These are phyloP conservation scores for Phaethornis superciliosus DNA, from an alignment of 2,113 vertebrate species.

Conservation along the genomic window DNA sequence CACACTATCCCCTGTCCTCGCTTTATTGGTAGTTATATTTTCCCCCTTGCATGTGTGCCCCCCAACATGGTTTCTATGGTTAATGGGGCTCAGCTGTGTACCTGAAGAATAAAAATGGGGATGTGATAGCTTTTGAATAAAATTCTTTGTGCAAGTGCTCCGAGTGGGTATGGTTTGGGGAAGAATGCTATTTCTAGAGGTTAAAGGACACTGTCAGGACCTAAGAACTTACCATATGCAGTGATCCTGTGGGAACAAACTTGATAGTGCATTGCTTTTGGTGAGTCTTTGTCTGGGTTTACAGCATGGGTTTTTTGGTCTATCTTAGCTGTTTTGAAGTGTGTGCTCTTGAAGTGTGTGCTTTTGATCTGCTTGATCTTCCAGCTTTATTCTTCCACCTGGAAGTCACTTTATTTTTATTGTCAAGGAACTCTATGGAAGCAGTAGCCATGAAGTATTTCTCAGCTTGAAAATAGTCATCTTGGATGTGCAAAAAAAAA, in stretches of 20 bases:
- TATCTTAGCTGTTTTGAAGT: neutral
- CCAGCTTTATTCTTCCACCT: neutral
- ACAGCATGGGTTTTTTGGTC: neutral
- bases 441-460: neutral
- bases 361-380: neutral
- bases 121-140: neutral
- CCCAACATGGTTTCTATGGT: neutral
- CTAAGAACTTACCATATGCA: neutral
- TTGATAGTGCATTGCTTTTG: neutral
- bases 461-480: neutral
- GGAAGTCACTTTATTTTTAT: neutral
- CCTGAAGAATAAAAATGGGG: neutral
- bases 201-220: neutral
- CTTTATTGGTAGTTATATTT: neutral
- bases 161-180: neutral
- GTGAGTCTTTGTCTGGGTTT: neutral
- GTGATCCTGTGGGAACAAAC: neutral
- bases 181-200: neutral
- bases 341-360: neutral
- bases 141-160: neutral
- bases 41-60: fast-evolving
- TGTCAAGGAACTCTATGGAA: neutral
- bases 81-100: neutral
- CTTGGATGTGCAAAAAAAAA: neutral
- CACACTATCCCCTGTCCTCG: neutral